Conservation (phyloP, 2,113 vertebrate genomes). For the Bombycilla garrulus region DNA sequence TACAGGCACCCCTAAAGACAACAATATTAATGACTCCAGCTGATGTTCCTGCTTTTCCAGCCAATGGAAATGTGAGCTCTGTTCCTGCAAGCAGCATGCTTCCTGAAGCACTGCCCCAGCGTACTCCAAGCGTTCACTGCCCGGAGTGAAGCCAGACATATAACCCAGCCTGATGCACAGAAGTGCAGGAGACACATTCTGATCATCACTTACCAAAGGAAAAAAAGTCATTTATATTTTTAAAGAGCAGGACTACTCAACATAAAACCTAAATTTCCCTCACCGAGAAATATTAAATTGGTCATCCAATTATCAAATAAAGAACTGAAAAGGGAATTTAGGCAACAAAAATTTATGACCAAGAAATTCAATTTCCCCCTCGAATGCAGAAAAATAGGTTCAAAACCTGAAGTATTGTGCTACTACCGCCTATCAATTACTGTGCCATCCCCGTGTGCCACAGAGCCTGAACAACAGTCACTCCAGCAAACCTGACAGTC, state of each 20-base stretch:
- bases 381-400: not conserved
- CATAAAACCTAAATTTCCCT: not conserved
- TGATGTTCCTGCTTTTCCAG: conserved; percentile 39
- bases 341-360: not conserved
- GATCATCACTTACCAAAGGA: not conserved
- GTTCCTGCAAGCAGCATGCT: not conserved
- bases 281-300: not conserved
- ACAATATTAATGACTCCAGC: conserved; percentile 44
- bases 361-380: not conserved
- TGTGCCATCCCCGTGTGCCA: not conserved
- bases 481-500: not conserved
- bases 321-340: not conserved
- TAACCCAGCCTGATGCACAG: not conserved
- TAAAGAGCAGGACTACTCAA: not conserved
- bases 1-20: conserved; percentile 18
- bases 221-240: not conserved
- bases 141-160: not conserved
- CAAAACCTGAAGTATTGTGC: not conserved
- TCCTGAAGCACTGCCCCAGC: not conserved
- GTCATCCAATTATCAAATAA: not conserved
- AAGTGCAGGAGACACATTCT: not conserved
- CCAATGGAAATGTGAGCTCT: conserved; percentile 15
- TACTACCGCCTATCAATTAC: not conserved
- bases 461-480: not conserved
- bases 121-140: not conserved